Percentiles rank a stretch among this genome's conserved stretches.
Evolutionary conservation across 2,888 invertebrate genomes (phyloP).

Genomic region (Drosophila tanythrix): DNA sequence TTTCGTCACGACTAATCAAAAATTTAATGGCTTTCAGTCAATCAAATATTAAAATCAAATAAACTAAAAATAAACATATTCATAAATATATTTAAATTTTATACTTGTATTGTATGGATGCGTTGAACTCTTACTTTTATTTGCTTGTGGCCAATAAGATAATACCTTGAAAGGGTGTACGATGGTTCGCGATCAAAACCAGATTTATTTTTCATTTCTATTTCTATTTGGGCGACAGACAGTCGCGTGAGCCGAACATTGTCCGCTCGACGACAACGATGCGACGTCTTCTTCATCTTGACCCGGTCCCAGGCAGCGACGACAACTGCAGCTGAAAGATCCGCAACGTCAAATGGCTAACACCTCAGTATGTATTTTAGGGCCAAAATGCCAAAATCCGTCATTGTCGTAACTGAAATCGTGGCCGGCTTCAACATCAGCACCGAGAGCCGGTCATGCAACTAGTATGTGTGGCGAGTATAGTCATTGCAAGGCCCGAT

Average conservation of each 20-base stretch:
- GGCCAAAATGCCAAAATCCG: slow-evolving; percentile 74
- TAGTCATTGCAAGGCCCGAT: slow-evolving; percentile 56
- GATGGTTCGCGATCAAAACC: not conserved
- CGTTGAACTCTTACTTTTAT: not conserved
- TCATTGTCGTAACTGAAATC: slow-evolving; percentile 66
- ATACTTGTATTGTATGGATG: not conserved
- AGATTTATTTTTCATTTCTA: slow-evolving; percentile 20
- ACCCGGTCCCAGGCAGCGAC: slow-evolving; percentile 47
- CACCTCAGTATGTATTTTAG: slow-evolving; percentile 69
- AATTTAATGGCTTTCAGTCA: not conserved
- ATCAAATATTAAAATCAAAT: not conserved
- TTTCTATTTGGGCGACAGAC: slow-evolving; percentile 38
- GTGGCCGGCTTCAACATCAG: slow-evolving; percentile 46
- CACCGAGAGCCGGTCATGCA: slow-evolving; percentile 69
- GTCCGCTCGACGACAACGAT: slow-evolving; percentile 32
- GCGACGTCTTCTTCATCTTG: slow-evolving; percentile 47
- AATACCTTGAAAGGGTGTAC: slow-evolving; percentile 13
- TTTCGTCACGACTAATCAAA: not conserved
- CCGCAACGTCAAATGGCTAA: slow-evolving; percentile 63
- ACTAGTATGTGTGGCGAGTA: slow-evolving; percentile 33
- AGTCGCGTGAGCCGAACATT: slow-evolving; percentile 49
- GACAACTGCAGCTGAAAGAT: slow-evolving; percentile 54
- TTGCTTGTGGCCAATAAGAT: not conserved
- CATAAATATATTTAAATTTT: not conserved
- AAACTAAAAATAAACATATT: not conserved